Evolutionary conservation across 2,797 vertebrate species (phyloP).

Genomic region (Pipistrellus kuhlii): DNA sequence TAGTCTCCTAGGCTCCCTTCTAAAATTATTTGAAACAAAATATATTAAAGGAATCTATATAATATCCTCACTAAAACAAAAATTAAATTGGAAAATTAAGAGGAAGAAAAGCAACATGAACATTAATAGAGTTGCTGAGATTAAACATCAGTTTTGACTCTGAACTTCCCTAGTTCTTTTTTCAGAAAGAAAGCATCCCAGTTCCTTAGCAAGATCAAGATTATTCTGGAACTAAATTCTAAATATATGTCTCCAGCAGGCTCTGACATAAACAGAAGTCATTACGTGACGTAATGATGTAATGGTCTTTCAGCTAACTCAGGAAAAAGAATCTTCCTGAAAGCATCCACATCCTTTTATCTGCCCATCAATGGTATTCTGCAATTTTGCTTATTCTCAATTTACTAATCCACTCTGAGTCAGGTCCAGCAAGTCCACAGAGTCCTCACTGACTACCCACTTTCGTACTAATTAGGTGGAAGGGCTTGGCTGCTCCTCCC

Average conservation of each 20-base stretch:
- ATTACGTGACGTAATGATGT: neutral
- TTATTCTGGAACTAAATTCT: neutral
- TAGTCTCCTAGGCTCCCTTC: neutral
- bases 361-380: neutral
- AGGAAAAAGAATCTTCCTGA: neutral
- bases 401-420: neutral
- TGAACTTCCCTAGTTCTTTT: neutral
- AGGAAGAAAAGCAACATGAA: neutral
- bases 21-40: neutral
- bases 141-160: neutral
- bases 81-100: constrained; percentile 9
- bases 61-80: neutral
- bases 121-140: neutral
- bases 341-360: neutral
- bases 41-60: neutral
- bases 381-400: neutral
- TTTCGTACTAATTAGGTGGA: neutral
- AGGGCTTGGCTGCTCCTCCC: neutral
- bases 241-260: neutral
- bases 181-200: neutral
- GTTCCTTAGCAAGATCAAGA: constrained; percentile 21
- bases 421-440: neutral
- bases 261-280: neutral
- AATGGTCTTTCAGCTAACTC: neutral
- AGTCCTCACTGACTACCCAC: neutral